Conservation (phyloP, 2,888 invertebrate genomes). For the Alentia gelatinosa region DNA sequence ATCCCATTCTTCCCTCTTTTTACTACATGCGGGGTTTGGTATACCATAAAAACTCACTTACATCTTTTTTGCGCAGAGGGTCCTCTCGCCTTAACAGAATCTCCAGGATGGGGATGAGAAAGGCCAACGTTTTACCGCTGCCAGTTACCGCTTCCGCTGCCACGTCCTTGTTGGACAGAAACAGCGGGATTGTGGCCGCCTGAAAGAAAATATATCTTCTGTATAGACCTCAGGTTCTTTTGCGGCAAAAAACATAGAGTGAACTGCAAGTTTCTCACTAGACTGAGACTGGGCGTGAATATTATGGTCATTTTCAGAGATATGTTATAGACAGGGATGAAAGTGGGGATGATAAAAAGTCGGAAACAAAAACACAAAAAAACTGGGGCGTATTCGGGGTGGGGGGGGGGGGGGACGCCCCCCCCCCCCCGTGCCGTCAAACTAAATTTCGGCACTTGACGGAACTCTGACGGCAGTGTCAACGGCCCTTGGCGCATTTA, state of each 20-base stretch:
- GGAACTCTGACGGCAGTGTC: too few species aligned
- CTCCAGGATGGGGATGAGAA: conserved; percentile 94
- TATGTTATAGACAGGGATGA: too few species aligned
- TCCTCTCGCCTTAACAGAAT: conserved; percentile 83
- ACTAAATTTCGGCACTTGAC: too few species aligned
- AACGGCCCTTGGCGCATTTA: too few species aligned
- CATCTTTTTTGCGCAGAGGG: conserved; percentile 77
- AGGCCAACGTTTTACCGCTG: conserved; percentile 98
- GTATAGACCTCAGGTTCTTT: neutral
- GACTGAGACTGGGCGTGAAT: neutral
- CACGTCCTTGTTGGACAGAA: conserved; percentile 95
- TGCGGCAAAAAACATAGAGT: neutral
- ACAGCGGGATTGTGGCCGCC: conserved; percentile 92
- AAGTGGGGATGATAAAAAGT: too few species aligned
- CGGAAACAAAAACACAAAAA: too few species aligned
- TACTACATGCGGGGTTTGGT: too few species aligned
- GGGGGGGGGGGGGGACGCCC: too few species aligned
- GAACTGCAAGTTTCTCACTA: neutral
- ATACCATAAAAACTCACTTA: too few species aligned
- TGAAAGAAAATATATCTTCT: conserved; percentile 75
- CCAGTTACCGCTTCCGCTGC: conserved; percentile 99
- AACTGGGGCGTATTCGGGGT: too few species aligned
- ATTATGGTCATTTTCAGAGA: neutral
- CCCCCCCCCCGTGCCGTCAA: too few species aligned
- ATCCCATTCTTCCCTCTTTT: too few species aligned